Evolutionary conservation across 2,888 invertebrate species (phyloP).

Genomic region (Nemapogon koenigi): DNA sequence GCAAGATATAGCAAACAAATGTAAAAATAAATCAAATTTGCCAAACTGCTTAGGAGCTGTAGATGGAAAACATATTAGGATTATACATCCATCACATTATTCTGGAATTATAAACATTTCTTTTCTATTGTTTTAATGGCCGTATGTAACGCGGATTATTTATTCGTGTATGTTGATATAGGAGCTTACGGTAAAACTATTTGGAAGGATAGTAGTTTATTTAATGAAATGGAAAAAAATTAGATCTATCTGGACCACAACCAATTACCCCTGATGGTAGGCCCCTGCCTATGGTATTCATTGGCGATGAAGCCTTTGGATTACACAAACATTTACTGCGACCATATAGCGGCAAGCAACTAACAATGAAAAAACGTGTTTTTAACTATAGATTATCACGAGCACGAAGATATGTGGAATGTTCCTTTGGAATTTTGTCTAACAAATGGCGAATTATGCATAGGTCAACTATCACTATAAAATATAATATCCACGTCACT

Average conservation of each 20-base stretch:
- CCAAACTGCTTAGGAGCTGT: constrained; percentile 19
- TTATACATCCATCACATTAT: constrained; percentile 20
- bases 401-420: neutral
- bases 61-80: constrained; percentile 19
- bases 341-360: constrained; percentile 17
- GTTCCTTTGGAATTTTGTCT: neutral
- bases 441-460: neutral
- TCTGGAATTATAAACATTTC: constrained; percentile 19
- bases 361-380: constrained; percentile 2
- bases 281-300: constrained; percentile 18
- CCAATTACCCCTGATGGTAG: constrained; percentile 15
- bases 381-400: neutral
- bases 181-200: constrained; percentile 19
- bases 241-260: constrained; percentile 17
- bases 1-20: constrained; percentile 17
- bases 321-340: constrained; percentile 18
- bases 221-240: constrained; percentile 18
- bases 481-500: no score
- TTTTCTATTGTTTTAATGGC: constrained; percentile 19
- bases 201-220: constrained; percentile 18
- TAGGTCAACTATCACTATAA: no score
- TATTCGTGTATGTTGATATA: constrained; percentile 16
- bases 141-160: constrained; percentile 16
- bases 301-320: constrained; percentile 19
- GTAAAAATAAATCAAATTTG: constrained; percentile 18